Evolutionary conservation across 2,888 invertebrate genomes (phyloP).

Genomic region (Pecten maximus): DNA sequence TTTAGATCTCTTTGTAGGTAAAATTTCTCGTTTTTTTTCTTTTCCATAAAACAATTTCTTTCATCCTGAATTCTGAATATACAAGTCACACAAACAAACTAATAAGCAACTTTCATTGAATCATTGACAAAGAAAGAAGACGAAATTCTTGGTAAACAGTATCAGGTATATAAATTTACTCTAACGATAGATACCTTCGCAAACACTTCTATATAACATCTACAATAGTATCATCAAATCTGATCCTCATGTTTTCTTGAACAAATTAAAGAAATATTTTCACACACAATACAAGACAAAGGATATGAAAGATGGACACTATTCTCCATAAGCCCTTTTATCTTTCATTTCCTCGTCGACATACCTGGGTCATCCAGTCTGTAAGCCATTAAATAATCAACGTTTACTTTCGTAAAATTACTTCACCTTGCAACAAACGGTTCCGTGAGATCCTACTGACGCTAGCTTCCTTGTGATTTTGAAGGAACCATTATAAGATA

Average conservation of each 20-base stretch:
- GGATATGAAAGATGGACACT: not conserved
- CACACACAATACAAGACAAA: not conserved
- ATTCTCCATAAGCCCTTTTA: not conserved
- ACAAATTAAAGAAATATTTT: conserved; percentile 9
- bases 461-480: not conserved
- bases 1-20: not conserved
- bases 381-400: not conserved
- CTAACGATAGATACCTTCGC: not conserved
- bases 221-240: not conserved
- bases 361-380: conserved; percentile 25
- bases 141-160: not conserved
- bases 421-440: conserved; percentile 9
- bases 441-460: not conserved
- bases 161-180: not conserved
- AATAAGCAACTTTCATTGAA: not conserved
- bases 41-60: not conserved
- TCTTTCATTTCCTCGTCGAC: conserved; percentile 2
- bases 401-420: not conserved
- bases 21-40: not conserved
- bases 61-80: not conserved
- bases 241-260: conserved; percentile 25
- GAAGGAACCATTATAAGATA: not conserved
- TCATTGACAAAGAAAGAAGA: not conserved
- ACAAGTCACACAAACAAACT: not conserved
- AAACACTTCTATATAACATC: not conserved